phyloP scores from a whole-genome alignment of 2,888 invertebrate species.

The Marronus borbonicus region DNA sequence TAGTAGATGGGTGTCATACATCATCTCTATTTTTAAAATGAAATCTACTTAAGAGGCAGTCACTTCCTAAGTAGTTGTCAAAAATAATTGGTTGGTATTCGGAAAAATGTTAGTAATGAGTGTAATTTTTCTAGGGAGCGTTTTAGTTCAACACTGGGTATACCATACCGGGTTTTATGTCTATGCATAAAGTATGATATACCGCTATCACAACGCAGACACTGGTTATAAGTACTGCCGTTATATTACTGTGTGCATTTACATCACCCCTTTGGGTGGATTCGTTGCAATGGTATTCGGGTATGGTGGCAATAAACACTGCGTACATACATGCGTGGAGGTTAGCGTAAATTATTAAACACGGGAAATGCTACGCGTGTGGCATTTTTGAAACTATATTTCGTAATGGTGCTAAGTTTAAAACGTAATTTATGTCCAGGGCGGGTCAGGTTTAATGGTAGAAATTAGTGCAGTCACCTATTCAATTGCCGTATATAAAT shows the following conservation, averaged over 20 bases:
- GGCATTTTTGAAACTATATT: slow-evolving; percentile 36
- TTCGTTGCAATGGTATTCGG: neutral
- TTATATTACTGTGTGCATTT: slow-evolving; percentile 27
- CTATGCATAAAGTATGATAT: slow-evolving; percentile 25
- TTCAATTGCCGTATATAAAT: slow-evolving; percentile 29
- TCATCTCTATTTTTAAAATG: slow-evolving; percentile 10
- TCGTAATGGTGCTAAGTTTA: slow-evolving; percentile 27
- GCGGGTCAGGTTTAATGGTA: slow-evolving; percentile 16
- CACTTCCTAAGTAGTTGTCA: slow-evolving; percentile 1
- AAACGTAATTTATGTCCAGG: slow-evolving; percentile 29
- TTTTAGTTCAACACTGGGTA: slow-evolving; percentile 5
- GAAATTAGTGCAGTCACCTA: slow-evolving; percentile 35
- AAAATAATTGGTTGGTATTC: slow-evolving; percentile 29
- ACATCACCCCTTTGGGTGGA: slow-evolving; percentile 20
- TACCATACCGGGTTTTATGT: neutral
- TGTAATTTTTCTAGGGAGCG: slow-evolving; percentile 20
- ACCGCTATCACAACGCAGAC: neutral
- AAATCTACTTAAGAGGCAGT: slow-evolving; percentile 10
- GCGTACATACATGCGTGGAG: neutral
- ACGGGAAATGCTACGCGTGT: slow-evolving; percentile 27
- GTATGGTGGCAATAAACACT: neutral
- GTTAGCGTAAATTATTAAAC: slow-evolving; percentile 27
- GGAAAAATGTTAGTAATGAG: slow-evolving; percentile 17
- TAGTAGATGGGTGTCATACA: neutral
- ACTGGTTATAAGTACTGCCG: slow-evolving; percentile 3